Evolutionary conservation across 1,140 invertebrate genomes (phyloP), one percentile per base, ranked within the genome.

Genomic region (Zaprionus tsacasi): DNA sequence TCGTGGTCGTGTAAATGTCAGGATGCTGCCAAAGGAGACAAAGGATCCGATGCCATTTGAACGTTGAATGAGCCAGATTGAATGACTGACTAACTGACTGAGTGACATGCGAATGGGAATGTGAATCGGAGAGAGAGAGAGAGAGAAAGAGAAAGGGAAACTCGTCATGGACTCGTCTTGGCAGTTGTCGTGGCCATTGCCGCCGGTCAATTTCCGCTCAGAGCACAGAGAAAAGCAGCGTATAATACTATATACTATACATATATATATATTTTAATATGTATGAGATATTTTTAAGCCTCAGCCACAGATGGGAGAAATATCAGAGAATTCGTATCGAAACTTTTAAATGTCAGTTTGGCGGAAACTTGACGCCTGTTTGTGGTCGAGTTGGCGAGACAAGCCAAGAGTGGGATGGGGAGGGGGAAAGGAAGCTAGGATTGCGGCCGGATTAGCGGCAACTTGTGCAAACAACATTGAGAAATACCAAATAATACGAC

Each of bases 151-250:
- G 65, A 30, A 63, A 61, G 12, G 33, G 48, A n/a, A 40, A 17
- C 12, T 40, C 25, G 48, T 7, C 36, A 27, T 43, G 27, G 36
- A n/a, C 43, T 59, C 38, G 30, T 54, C 38, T 30, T 54, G 60
- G 63, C 66, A 54, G 59, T 57, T 70, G 58, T 63, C n/a, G 66
- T 64, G 52, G 15, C 35, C 56, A 72, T 59, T 70, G 73, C 83
- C 77, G 83, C 73, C 83, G 79, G 80, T 75, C 83, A 88, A 87
- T 87, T 88, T 87, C 82, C 82, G 82, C 50, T 70, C 21, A 21
- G 36, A 65, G 50, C 52, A 17, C 43, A 17, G 27, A 63, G 63
- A 43, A 65, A 76, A 59, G 36, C 33, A 48, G 8, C 8, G 15
- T 54, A 11, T 21, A 54, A 54, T 30, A 30, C 27, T 54, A 25